A percentile compares a stretch with the other conserved stretches of the same genome.
Conservation (phyloP, 2,797 vertebrate genomes). For the Darevskia nairensis region DNA sequence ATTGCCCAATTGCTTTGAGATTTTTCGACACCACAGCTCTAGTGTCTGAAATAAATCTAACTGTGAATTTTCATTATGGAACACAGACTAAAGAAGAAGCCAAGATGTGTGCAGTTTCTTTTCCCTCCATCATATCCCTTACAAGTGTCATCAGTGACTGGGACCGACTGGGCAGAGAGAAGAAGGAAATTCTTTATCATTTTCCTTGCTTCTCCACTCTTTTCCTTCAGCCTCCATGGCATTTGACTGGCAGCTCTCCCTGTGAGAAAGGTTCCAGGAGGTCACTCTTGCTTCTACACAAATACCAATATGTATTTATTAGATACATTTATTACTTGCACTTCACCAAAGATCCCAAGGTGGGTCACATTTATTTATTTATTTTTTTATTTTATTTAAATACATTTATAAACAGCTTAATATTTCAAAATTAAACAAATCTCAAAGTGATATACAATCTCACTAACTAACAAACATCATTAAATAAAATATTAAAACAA, state of each 20-base stretch:
- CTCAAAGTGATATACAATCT: too few relatives aligned
- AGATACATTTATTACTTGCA: too few relatives aligned
- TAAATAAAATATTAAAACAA: too few relatives aligned
- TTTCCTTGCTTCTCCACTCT: background rate
- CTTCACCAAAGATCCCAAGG: too few relatives aligned
- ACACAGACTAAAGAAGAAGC: background rate
- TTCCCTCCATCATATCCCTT: background rate
- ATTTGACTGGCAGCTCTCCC: background rate
- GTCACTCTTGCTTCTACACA: background rate
- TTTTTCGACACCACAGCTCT: slow-evolving; percentile 3
- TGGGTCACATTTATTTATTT: too few relatives aligned
- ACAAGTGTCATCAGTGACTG: background rate
- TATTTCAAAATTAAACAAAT: too few relatives aligned
- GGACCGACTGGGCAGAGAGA: background rate
- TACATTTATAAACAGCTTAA: too few relatives aligned
- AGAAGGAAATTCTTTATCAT: background rate
- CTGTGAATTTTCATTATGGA: slow-evolving; percentile 23
- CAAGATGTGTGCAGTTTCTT: background rate
- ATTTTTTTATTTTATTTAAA: too few relatives aligned
- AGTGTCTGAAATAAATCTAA: background rate
- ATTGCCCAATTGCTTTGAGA: slow-evolving; percentile 33
- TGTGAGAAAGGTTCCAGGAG: background rate
- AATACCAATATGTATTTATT: background rate
- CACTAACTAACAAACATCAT: too few relatives aligned
- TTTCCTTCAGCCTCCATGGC: too few relatives aligned